Conservation (phyloP, 2,797 vertebrate genomes). For the Lithobates pipiens region DNA sequence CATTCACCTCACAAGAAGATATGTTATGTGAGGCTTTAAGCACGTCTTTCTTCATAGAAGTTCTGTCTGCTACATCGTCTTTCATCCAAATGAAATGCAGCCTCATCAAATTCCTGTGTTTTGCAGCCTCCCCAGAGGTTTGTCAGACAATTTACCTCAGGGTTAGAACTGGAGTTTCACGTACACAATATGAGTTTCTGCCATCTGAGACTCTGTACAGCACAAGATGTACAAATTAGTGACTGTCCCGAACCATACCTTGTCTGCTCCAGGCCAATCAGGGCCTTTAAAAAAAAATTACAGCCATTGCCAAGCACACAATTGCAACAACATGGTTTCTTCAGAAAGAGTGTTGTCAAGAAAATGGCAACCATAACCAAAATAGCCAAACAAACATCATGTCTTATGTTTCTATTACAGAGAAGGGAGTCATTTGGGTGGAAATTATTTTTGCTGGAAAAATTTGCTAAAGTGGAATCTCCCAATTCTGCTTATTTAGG, state of each 20-base stretch:
- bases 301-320: too few species aligned
- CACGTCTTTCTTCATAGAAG: constrained; percentile 36
- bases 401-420: too few species aligned
- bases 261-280: not conserved
- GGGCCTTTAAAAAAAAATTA: not conserved
- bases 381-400: too few species aligned
- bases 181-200: not conserved
- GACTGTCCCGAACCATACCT: not conserved
- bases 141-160: constrained; percentile 39
- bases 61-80: constrained; percentile 8
- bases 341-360: too few species aligned
- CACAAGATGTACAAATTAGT: constrained; percentile 4
- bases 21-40: constrained; percentile 29
- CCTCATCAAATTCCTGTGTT: constrained; percentile 16
- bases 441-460: too few species aligned
- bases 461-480: too few species aligned
- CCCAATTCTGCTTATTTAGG: too few species aligned
- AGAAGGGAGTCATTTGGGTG: too few species aligned
- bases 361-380: too few species aligned
- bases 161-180: constrained; percentile 16
- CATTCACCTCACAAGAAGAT: constrained; percentile 28
- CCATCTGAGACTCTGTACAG: not conserved
- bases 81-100: constrained; percentile 39
- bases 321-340: too few species aligned
- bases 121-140: constrained; percentile 23